Percentiles rank a stretch among this genome's conserved stretches.
Evolutionary conservation across 1,140 invertebrate genomes (phyloP).

Genomic region (Bombus soroeensis): DNA sequence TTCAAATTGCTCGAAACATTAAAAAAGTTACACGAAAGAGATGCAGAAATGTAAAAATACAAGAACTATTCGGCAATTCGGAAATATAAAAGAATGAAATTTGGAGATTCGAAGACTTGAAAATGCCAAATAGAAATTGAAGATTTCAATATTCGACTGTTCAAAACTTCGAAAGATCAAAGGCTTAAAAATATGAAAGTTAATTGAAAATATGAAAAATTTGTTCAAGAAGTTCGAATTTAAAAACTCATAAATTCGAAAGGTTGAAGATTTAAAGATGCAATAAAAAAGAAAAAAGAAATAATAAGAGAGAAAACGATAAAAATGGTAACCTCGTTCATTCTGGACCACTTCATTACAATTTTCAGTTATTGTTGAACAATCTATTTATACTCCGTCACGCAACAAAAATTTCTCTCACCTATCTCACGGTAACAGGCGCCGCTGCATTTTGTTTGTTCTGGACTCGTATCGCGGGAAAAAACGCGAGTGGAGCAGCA

Average conservation of each 20-base stretch:
- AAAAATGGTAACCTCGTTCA: background rate
- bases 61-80: background rate
- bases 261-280: background rate
- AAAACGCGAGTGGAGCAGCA: background rate
- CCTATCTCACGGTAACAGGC: background rate
- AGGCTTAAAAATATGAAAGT: background rate
- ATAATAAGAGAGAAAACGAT: background rate
- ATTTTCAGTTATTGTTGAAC: background rate
- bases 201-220: no score
- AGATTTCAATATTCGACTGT: background rate
- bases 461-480: background rate
- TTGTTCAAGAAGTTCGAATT: background rate
- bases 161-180: background rate
- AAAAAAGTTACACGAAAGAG: background rate
- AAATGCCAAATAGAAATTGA: background rate
- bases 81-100: background rate
- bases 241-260: background rate
- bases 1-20: background rate
- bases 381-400: background rate
- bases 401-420: background rate
- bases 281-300: background rate
- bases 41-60: background rate
- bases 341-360: no score
- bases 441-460: background rate
- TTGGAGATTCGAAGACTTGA: background rate